Evolutionary conservation across 2,888 invertebrate genomes (phyloP).

Genomic region (Hyalella azteca): DNA sequence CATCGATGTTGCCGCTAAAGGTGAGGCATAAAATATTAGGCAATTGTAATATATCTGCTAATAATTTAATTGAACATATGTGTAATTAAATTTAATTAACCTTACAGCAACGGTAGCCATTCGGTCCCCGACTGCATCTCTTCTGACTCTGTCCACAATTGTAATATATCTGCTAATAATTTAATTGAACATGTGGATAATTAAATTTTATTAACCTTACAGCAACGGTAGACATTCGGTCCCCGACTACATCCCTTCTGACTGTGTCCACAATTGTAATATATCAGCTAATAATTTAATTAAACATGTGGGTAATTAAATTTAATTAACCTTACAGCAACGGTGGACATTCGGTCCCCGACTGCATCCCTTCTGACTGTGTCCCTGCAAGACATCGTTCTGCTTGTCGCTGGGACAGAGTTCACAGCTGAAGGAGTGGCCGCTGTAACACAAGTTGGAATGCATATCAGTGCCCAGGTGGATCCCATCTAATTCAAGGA

Average conservation of each 20-base stretch:
- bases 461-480: not conserved
- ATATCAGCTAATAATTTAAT: too few relatives aligned
- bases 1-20: conserved; percentile 47
- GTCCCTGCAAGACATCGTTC: not conserved
- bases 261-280: not conserved
- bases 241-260: not conserved
- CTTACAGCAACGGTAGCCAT: not conserved
- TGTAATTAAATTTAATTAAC: not conserved
- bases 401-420: not conserved
- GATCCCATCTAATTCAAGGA: too few relatives aligned
- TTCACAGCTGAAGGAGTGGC: not conserved
- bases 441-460: not conserved
- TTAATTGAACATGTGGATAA: too few relatives aligned
- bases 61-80: too few relatives aligned
- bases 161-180: too few relatives aligned
- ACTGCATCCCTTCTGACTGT: not conserved
- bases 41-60: too few relatives aligned
- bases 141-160: not conserved
- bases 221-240: not conserved
- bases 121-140: not conserved
- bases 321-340: not conserved
- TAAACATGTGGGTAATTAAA: too few relatives aligned
- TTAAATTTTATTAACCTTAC: not conserved
- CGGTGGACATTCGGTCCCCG: not conserved
- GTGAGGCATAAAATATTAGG: too few relatives aligned